phyloP scores from a whole-genome alignment of 2,113 vertebrate genomes.

The Triplophysa rosa region DNA sequence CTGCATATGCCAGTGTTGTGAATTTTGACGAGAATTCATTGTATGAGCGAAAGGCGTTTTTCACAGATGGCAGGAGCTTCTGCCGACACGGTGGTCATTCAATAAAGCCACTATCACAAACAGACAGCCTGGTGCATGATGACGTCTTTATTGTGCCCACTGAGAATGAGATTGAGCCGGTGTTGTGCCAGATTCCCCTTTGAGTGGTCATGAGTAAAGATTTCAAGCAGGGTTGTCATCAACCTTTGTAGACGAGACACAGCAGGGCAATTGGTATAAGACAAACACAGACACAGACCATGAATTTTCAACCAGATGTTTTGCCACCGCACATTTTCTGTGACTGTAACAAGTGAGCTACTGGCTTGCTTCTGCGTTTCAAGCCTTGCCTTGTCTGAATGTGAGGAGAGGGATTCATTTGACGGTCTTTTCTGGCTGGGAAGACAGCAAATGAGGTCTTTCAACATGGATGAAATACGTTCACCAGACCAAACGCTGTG shows the following conservation, averaged over 20 bases:
- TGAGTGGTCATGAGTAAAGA: neutral
- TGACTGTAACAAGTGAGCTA: neutral
- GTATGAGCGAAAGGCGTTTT: neutral
- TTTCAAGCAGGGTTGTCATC: neutral
- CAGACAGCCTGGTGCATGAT: neutral
- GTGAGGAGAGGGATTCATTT: neutral
- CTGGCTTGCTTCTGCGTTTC: neutral
- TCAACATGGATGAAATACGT: neutral
- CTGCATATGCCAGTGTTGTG: slow-evolving; percentile 1
- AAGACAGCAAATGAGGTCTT: neutral
- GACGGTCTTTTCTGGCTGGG: neutral
- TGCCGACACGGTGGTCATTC: neutral
- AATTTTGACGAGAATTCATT: slow-evolving; percentile 3
- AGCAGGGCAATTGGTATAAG: neutral
- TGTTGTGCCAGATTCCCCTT: neutral
- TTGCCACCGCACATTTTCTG: neutral
- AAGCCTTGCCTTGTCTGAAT: neutral
- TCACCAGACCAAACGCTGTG: neutral
- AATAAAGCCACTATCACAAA: neutral
- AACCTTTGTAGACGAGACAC: neutral
- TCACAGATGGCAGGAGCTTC: neutral
- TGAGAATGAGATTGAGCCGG: neutral
- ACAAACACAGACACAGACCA: neutral
- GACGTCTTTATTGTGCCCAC: neutral
- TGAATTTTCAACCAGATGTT: neutral